Conservation (phyloP, 1,140 invertebrate genomes). For the Whitmania pigra region DNA sequence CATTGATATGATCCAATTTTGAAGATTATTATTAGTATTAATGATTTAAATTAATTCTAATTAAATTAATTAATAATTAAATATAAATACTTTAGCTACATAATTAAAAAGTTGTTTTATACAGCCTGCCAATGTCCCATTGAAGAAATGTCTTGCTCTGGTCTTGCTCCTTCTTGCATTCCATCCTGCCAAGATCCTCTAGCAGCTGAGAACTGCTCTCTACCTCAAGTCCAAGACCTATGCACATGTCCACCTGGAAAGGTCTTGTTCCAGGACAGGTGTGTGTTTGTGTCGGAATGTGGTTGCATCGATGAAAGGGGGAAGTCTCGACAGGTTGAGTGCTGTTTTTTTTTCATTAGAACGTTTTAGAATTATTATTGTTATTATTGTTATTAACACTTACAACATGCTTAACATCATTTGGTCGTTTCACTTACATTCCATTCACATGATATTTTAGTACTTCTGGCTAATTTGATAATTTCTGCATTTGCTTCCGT, state of each 20-base stretch:
- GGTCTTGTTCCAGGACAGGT: slow-evolving; percentile 4
- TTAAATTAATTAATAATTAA: no score
- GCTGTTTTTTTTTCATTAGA: no score
- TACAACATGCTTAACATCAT: no score
- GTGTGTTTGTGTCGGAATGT: not conserved
- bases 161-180: not conserved
- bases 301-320: not conserved
- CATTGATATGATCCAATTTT: no score
- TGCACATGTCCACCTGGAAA: slow-evolving; percentile 3
- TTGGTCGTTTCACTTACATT: no score
- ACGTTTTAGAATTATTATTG: no score
- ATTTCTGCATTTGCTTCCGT: no score
- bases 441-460: no score
- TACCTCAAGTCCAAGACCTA: not conserved
- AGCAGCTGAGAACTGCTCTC: slow-evolving; percentile 1
- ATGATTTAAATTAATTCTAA: no score
- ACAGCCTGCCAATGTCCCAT: not conserved
- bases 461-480: no score
- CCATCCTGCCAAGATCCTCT: slow-evolving; percentile 1
- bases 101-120: not conserved
- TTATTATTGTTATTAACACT: no score
- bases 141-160: not conserved
- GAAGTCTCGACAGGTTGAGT: not conserved
- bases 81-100: not conserved
- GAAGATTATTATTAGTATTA: no score